phyloP scores from a whole-genome alignment of 2,113 vertebrate genomes.

The Lipophrys pholis region DNA sequence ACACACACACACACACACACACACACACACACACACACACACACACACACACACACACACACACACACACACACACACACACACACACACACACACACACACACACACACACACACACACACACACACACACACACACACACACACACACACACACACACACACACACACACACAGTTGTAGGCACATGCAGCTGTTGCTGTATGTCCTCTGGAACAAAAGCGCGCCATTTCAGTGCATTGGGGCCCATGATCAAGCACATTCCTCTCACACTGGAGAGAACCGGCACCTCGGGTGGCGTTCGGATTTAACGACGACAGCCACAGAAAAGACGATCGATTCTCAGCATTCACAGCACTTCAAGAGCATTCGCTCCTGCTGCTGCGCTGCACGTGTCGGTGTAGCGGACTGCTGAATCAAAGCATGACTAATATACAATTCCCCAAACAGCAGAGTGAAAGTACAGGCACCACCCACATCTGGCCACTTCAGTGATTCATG shows the following conservation, averaged over 20 bases:
- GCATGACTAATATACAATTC: no score
- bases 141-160: constrained; percentile 7
- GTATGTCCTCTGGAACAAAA: constrained; percentile 68
- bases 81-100: constrained; percentile 34
- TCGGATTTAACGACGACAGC: not conserved
- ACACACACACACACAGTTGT: constrained; percentile 12
- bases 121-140: constrained; percentile 33
- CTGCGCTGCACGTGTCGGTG: not conserved
- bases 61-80: constrained; percentile 2
- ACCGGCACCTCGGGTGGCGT: not conserved
- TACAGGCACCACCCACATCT: not conserved
- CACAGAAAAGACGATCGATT: not conserved
- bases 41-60: constrained; percentile 33
- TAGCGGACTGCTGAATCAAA: not conserved
- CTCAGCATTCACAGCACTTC: not conserved
- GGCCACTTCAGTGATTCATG: not conserved
- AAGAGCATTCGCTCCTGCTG: not conserved
- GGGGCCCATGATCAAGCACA: constrained; percentile 37
- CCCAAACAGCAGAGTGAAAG: no score
- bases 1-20: constrained; percentile 16
- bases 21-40: constrained; percentile 34
- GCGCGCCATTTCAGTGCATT: constrained; percentile 60
- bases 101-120: constrained; percentile 32
- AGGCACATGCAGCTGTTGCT: constrained; percentile 76
- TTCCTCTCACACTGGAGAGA: constrained; percentile 32